Base-by-base conservation (phyloP, 2,888 invertebrate genomes). In the Diarsia dahlii region DNA sequence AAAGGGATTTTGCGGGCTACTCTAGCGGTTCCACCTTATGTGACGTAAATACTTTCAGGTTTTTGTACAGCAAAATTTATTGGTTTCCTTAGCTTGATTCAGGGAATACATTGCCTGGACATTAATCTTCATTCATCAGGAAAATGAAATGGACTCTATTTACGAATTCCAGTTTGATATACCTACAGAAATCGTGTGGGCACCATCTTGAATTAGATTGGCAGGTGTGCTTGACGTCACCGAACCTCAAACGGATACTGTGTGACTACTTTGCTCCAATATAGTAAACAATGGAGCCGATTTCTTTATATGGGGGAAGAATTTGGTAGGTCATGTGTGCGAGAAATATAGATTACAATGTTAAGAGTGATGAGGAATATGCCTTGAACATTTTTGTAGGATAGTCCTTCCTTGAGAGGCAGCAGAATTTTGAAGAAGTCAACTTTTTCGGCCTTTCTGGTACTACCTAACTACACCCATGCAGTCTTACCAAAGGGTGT, bases 151-250 rank as follows among this genome's bases (percentile, higher is more conserved):
- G 13, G 1, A 9, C 3, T 15, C n/a, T 45, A 45, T 63, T 45
- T 45, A 45, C 39, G 3, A 39, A 66, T 66, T 46, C 9, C 9
- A 58, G 28, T 34, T 15, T 13, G 8, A 48, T 10, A 39, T 2
- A n/a, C n/a, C n/a, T 46, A 18, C 0, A 50, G n/a, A 15, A 23
- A 39, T 72, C 15, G 23, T n/a, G 56, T 82, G 60, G 56, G 52
- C 0, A 60, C 56, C 62, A 71, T 70, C 48, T 72, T 66, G 39
- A 71, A 63, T 72, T n/a, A 63, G n/a, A 58, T 52, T 66, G 56
- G 45, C 84, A 82, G 81, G 84, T 84, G 81, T 68, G 34, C n/a
- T 0, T 56, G 28, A 66, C 76, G 81, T 80, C 62, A 63, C n/a
- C 5, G 8, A 12, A 39, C n/a, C 39, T 48, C 71, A 84, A 80